Evolutionary conservation across 2,888 invertebrate genomes (phyloP).

Genomic region (Parnassius smintheus): DNA sequence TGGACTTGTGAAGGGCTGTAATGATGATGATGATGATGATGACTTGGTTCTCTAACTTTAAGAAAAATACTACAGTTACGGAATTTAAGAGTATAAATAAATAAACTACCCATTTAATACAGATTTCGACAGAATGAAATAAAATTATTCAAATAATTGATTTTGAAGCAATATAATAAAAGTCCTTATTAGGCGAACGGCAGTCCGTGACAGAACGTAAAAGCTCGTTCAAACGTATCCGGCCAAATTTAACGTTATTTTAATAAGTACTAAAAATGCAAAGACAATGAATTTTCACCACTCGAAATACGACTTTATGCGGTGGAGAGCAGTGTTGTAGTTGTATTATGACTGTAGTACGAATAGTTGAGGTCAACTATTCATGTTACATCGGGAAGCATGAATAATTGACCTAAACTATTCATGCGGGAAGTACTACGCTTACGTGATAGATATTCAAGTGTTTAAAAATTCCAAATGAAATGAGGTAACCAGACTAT

Average conservation of each 20-base stretch:
- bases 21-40: too few relatives aligned
- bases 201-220: conserved; percentile 8
- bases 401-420: too few relatives aligned
- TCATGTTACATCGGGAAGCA: too few relatives aligned
- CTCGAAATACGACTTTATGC: neutral
- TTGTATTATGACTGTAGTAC: too few relatives aligned
- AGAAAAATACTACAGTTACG: neutral
- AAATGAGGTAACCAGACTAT: too few relatives aligned
- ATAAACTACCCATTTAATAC: neutral
- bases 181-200: conserved; percentile 11
- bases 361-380: too few relatives aligned
- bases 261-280: neutral
- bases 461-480: too few relatives aligned
- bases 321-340: too few relatives aligned
- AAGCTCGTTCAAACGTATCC: conserved; percentile 2
- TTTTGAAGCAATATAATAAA: conserved; percentile 15
- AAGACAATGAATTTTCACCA: neutral
- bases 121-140: conserved; percentile 12
- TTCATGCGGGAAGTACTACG: too few relatives aligned
- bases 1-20: too few relatives aligned
- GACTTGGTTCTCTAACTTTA: too few relatives aligned
- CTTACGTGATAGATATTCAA: too few relatives aligned
- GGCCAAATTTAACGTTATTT: neutral
- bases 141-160: neutral
- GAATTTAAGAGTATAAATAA: neutral